Percentiles rank a stretch among this genome's conserved stretches.
Conservation (phyloP, 2,797 vertebrate genomes). For the Brachyalestes nurse region DNA sequence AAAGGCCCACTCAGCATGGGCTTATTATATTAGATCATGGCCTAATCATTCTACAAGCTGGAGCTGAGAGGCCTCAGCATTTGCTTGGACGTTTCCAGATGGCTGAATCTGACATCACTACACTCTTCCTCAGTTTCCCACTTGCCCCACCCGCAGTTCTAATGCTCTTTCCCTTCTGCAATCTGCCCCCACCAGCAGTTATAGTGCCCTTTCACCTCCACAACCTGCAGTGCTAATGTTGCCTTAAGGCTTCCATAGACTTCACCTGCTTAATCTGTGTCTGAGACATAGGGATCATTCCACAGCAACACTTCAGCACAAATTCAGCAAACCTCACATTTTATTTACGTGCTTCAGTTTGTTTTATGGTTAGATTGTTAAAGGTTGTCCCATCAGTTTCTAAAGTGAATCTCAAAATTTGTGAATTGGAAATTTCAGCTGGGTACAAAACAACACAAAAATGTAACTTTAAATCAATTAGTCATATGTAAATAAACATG, state of each 20-base stretch:
- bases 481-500: too few relatives aligned
- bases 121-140: slow-evolving; percentile 39
- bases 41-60: slow-evolving; percentile 45
- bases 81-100: slow-evolving; percentile 55
- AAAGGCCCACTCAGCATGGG: slow-evolving; percentile 20
- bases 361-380: too few relatives aligned
- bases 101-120: slow-evolving; percentile 54
- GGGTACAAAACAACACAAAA: too few relatives aligned
- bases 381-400: too few relatives aligned
- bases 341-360: too few relatives aligned
- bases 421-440: too few relatives aligned
- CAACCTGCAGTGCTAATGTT: slow-evolving; percentile 2
- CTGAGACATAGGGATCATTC: not conserved
- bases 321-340: too few relatives aligned
- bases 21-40: slow-evolving; percentile 36
- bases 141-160: slow-evolving; percentile 17
- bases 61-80: slow-evolving; percentile 47
- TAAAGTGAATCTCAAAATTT: not conserved
- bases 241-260: slow-evolving; percentile 5
- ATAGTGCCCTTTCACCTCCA: not conserved
- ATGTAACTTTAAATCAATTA: too few relatives aligned
- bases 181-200: slow-evolving; percentile 16
- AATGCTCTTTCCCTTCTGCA: slow-evolving; percentile 20
- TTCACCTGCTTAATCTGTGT: not conserved
- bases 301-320: too few relatives aligned